Evolutionary conservation across 2,113 vertebrate species (phyloP), one percentile per base, ranked within the genome.

Genomic region (Limanda limanda): DNA sequence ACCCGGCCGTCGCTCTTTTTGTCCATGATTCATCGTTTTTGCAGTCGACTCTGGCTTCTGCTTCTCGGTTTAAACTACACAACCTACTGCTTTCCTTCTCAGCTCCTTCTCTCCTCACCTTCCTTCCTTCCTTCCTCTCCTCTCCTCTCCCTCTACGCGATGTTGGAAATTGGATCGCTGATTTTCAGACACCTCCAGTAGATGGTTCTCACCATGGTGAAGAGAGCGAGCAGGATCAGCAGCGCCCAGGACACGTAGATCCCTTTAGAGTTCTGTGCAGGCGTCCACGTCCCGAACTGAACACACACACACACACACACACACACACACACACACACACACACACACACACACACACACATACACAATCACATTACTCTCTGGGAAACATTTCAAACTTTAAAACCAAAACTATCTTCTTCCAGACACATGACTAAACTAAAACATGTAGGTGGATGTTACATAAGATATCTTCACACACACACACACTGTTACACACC

Each of bases 141-240:
- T 40, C 2, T 52, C 23, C 31, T 15, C 21, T 17, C 12, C 15
- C 18, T 82, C 76, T 83, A 91, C 1, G 87, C 83, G 71, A 86
- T 1, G 81, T 87, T 90, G 75, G 81, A 81, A 18, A 92, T 64
- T 27, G 94, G 92, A 21, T 86, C 69, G 24, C 94, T 94, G 78
- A 94, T 94, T 64, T 88, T 93, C 86, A 94, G 74, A 79, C 93
- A 93, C 51, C 85, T 85, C 94, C 94, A 94, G 78, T 93, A 90
- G 59, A 94, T 2, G 66, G 87, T 75, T 59, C 92, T 80, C 0
- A 31, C 54, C 86, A 94, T 47, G 56, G 85, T 54, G 69, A 91
- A 66, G 9, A 92, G 15, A 7, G 76, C 54, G 14, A 92, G 61
- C 4, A 93, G 6, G 24, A 92, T 37, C 21, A 92, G 67, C 20